Percentiles rank a stretch among this genome's conserved stretches.
Conservation (phyloP, 2,797 vertebrate genomes). For the Leptoclinus maculatus region DNA sequence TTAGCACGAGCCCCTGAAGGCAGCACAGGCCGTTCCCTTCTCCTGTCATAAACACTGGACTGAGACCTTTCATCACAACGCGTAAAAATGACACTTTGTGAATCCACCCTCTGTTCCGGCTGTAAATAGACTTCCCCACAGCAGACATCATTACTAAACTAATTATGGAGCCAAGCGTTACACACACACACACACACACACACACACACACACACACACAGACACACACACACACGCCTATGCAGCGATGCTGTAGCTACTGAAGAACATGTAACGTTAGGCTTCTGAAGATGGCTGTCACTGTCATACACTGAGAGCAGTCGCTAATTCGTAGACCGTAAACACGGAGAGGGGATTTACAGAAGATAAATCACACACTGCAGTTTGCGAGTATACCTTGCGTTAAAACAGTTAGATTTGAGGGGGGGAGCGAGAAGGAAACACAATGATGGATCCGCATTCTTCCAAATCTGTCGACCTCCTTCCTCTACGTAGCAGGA, state of each 20-base stretch:
- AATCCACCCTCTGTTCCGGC: conserved; percentile 13
- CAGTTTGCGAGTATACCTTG: neutral
- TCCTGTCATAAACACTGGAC: conserved; percentile 28
- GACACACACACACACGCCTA: conserved; percentile 9
- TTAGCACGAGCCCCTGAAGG: conserved; percentile 44
- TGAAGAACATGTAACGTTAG: conserved; percentile 53
- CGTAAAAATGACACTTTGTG: conserved; percentile 1
- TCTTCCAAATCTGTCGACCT: conserved; percentile 41
- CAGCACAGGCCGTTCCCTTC: conserved; percentile 43
- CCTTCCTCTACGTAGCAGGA: conserved; percentile 37
- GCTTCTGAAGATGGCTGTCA: conserved; percentile 74
- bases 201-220: neutral
- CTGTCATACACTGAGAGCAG: conserved; percentile 1
- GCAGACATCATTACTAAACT: neutral
- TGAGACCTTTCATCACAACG: conserved; percentile 21
- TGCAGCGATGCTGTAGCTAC: neutral
- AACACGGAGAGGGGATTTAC: neutral
- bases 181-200: neutral
- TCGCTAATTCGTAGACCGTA: neutral
- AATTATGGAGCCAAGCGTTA: neutral
- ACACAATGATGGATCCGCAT: neutral
- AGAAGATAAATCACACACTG: neutral
- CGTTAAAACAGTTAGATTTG: neutral
- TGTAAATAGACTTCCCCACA: neutral
- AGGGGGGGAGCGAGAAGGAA: neutral